phyloP scores from a whole-genome alignment of 2,888 invertebrate genomes.

The Agrochola lychnidis region DNA sequence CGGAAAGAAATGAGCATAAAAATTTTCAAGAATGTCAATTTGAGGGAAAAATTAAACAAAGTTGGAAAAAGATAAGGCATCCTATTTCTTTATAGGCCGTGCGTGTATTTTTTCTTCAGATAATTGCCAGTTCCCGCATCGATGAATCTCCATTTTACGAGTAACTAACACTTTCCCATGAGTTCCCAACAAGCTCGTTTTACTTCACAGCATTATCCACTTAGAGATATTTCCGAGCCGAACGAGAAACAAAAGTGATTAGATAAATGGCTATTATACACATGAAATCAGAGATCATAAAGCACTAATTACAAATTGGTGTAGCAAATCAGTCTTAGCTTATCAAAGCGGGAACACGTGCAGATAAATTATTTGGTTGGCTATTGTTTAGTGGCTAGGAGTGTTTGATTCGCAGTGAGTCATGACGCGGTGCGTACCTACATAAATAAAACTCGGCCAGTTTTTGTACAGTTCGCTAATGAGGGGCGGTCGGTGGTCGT shows the following conservation, averaged over 20 bases:
- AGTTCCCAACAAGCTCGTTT: constrained; percentile 55
- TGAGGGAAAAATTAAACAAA: constrained; percentile 7
- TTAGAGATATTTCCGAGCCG: constrained; percentile 51
- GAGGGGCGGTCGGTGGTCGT: constrained; percentile 78
- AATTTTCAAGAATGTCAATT: background rate
- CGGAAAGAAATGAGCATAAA: background rate
- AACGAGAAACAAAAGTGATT: constrained; percentile 65
- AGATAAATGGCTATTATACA: constrained; percentile 62
- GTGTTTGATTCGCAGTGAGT: constrained; percentile 72
- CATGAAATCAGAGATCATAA: constrained; percentile 67
- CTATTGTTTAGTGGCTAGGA: constrained; percentile 71
- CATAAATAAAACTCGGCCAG: constrained; percentile 73
- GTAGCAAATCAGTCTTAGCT: constrained; percentile 64
- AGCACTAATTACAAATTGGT: constrained; percentile 68
- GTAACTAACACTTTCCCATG: constrained; percentile 62
- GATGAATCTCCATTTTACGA: constrained; percentile 53
- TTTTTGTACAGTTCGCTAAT: constrained; percentile 78
- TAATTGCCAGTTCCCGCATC: constrained; percentile 53
- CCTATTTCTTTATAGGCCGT: background rate
- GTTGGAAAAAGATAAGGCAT: background rate
- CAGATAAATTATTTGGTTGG: constrained; percentile 66
- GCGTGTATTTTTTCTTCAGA: constrained; percentile 10
- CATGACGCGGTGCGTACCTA: constrained; percentile 69
- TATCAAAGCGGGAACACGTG: constrained; percentile 65
- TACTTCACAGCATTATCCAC: constrained; percentile 57